A percentile compares a stretch with the other conserved stretches of the same genome.
Conservation (phyloP, 2,797 vertebrate genomes). For the Alauda arvensis region DNA sequence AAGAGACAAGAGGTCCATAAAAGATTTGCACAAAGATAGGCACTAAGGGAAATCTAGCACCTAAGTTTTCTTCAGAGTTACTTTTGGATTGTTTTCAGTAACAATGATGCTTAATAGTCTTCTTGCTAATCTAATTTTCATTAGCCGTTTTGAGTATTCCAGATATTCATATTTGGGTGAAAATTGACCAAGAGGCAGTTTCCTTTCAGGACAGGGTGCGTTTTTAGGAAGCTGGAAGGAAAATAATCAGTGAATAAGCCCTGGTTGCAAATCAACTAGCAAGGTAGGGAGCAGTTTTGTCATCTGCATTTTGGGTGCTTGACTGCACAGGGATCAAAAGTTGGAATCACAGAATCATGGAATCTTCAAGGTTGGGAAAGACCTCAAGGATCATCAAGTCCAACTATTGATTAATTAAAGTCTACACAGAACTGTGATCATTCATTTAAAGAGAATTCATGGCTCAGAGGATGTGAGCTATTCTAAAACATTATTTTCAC, state of each 20-base stretch:
- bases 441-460: background rate
- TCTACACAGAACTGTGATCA: background rate
- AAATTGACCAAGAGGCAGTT: background rate
- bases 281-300: background rate
- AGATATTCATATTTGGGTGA: background rate
- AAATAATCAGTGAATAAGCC: background rate
- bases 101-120: background rate
- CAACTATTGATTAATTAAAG: background rate
- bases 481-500: background rate
- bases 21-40: background rate
- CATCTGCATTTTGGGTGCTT: background rate
- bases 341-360: background rate
- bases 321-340: background rate
- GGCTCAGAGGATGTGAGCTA: background rate
- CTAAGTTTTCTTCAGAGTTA: background rate
- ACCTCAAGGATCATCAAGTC: background rate
- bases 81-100: background rate
- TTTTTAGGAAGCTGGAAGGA: background rate
- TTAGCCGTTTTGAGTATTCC: background rate
- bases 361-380: background rate
- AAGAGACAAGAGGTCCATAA: background rate
- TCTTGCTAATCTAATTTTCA: background rate
- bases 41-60: background rate
- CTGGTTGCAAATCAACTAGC: background rate
- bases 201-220: background rate